Evolutionary conservation across 1,140 invertebrate genomes (phyloP).

Genomic region (Tetramorium parvispinum): DNA sequence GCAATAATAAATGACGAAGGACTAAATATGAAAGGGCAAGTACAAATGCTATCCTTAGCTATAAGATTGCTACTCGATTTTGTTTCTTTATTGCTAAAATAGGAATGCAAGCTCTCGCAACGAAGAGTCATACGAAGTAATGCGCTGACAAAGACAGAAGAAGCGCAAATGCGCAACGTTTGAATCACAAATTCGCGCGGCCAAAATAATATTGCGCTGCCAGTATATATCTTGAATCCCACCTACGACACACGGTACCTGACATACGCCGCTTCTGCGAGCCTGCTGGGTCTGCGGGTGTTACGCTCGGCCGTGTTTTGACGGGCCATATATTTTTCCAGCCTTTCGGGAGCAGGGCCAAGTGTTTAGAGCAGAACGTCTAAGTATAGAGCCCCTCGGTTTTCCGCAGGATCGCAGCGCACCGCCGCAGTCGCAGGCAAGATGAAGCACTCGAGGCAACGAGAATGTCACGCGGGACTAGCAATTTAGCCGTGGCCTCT

Average conservation of each 20-base stretch:
- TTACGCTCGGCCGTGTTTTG: constrained; percentile 72
- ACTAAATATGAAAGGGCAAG: background rate
- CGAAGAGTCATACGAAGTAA: constrained; percentile 7
- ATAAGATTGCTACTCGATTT: constrained; percentile 15
- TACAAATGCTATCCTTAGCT: background rate
- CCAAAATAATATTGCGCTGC: constrained; percentile 57
- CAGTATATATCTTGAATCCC: constrained; percentile 39
- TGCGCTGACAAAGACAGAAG: background rate
- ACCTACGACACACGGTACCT: constrained; percentile 37
- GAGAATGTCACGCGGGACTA: constrained; percentile 53
- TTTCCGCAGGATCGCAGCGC: background rate
- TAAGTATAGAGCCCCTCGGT: constrained; percentile 74
- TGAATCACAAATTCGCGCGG: constrained; percentile 45
- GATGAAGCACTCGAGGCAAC: constrained; percentile 55
- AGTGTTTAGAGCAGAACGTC: constrained; percentile 74
- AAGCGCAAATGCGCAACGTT: background rate
- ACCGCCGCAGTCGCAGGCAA: constrained; percentile 12
- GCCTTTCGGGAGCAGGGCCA: constrained; percentile 76
- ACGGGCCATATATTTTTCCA: constrained; percentile 78
- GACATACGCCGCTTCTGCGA: constrained; percentile 58
- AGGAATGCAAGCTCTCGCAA: background rate
- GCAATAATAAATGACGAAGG: background rate
- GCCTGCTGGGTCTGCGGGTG: constrained; percentile 62
- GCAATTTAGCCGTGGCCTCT: constrained; percentile 50
- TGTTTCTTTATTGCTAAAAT: constrained; percentile 19